Conservation (phyloP, 2,113 vertebrate genomes). For the Cyprinodon tularosa region DNA sequence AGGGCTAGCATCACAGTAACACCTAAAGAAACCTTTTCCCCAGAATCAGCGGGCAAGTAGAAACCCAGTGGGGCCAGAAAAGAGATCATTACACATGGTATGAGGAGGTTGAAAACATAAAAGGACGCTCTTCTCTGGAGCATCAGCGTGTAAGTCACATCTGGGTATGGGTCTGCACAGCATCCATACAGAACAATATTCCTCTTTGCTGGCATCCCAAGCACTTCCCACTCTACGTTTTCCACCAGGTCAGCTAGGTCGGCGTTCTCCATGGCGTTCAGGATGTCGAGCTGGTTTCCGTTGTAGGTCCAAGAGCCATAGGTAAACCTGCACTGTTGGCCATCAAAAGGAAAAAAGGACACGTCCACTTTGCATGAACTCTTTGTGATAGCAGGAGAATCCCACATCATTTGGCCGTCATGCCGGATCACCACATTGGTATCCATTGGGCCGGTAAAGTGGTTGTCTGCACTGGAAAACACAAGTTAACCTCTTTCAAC, state of each 20-base stretch:
- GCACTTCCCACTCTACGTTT: conserved; percentile 91
- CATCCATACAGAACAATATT: conserved; percentile 87
- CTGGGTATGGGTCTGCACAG: conserved; percentile 91
- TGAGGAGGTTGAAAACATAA: conserved; percentile 91
- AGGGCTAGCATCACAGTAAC: conserved; percentile 92
- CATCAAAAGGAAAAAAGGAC: conserved; percentile 90
- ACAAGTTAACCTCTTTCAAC: conserved; percentile 2
- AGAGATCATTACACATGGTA: conserved; percentile 92
- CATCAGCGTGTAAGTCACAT: conserved; percentile 88
- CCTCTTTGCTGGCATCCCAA: conserved; percentile 86
- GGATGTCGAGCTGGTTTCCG: conserved; percentile 88
- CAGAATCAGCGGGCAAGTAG: conserved; percentile 90
- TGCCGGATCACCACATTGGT: conserved; percentile 90
- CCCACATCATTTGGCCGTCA: conserved; percentile 87
- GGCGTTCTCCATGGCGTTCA: conserved; percentile 74
- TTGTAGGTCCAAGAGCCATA: conserved; percentile 96
- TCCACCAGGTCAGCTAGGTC: conserved; percentile 89
- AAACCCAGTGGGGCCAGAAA: conserved; percentile 90
- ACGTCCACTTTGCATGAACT: conserved; percentile 94
- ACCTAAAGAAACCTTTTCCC: conserved; percentile 92
- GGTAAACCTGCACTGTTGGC: conserved; percentile 87
- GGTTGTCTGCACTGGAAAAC: conserved; percentile 83
- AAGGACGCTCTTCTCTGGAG: conserved; percentile 88
- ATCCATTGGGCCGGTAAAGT: conserved; percentile 84
- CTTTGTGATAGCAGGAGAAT: conserved; percentile 90